Base-by-base conservation (phyloP, 2,888 invertebrate species). In the Drosophila subsilvestris region DNA sequence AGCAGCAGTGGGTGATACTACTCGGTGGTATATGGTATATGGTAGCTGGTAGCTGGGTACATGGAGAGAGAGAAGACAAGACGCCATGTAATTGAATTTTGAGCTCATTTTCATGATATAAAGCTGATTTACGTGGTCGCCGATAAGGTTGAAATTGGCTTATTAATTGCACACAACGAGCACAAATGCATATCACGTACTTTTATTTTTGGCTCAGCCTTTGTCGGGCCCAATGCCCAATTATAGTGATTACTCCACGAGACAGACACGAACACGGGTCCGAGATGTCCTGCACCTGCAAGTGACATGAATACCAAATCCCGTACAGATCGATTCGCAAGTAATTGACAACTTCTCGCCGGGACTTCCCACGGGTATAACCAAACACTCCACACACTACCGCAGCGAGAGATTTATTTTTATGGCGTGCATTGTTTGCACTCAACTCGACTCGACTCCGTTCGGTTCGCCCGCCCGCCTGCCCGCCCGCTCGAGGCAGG, bases 361-460 rank as follows among this genome's bases (percentile, higher is more conserved):
- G 49, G 62, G 76, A 71, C 86, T 87, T 86, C 86, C 86, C 86
- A 86, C 86, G 88, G 88, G 88, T 81, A 74, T 86, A 86, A 79
- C 86, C 74, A 81, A 81, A 29, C 32, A 32, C 43, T 43, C 47
- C 59, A 59, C 25, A 27, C 51, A 51, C 54, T 69, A 51, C 68
- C 47, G 37, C 55, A 70, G 69, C 61, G 56, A 65, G 71, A 85
- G 86, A 85, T 85, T 87, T 87, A 85, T 87, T 87, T 87, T 86
- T 86, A 83, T 83, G 86, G 82, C 86, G 81, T 70, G 84, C 81
- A 80, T 86, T 85, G 87, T 87, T 85, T 87, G 85, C 80, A 85
- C 83, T 86, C 73, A 74, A 75, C 84, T 87, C 73, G 67, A 75
- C 84, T 87, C 73, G 67, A 79, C 66, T 49, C 17, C 10, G 32